Base-by-base conservation (phyloP, 2,888 invertebrate species). In the Cremastinae sp. region DNA sequence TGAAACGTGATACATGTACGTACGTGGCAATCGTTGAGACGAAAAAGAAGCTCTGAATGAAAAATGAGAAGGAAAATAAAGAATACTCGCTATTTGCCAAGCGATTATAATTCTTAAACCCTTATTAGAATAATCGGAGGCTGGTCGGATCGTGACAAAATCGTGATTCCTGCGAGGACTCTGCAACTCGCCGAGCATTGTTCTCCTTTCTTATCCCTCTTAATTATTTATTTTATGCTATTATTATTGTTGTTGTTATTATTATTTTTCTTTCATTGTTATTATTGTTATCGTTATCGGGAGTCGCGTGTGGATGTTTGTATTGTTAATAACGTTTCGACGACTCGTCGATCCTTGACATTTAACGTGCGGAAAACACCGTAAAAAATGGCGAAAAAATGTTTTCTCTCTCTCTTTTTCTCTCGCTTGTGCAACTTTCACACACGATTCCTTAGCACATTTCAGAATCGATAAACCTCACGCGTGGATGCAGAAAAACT, bases 381-480 rank as follows among this genome's bases (percentile, higher is more conserved):
- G 35, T 71, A 59, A 18, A 55, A 56, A 53, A 20, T 4, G 12
- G 8, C 8, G 16, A 14, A 16, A 49, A 16, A 28, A 28, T n/a
- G n/a, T n/a, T 28, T 28, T 28, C 28, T 2, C 28, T 28, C 28
- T 28, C 14, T 51, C 79, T 70, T 66, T 79, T 80, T 84, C 86
- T 86, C 83, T 85, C 87, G 83, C 85, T 86, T 86, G 84, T 86
- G 87, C 85, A 87, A 87, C 78, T 64, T 51, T 51, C 35, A 28
- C 28, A 28, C 53, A 41, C 56, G 37, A 18, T 20, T 35, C 28
- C 76, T 58, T n/a, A n/a, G 74, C 74, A 69, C 45, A 65, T 41
- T 41, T 16, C 20, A 45, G 45, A 62, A 47, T 49, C 61, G 47
- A 62, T 62, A 62, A 62, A 49, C 61, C 47, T 41, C 41, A 41